Conservation (phyloP, 2,113 vertebrate genomes). For the Machaerirhynchus nigripectus region DNA sequence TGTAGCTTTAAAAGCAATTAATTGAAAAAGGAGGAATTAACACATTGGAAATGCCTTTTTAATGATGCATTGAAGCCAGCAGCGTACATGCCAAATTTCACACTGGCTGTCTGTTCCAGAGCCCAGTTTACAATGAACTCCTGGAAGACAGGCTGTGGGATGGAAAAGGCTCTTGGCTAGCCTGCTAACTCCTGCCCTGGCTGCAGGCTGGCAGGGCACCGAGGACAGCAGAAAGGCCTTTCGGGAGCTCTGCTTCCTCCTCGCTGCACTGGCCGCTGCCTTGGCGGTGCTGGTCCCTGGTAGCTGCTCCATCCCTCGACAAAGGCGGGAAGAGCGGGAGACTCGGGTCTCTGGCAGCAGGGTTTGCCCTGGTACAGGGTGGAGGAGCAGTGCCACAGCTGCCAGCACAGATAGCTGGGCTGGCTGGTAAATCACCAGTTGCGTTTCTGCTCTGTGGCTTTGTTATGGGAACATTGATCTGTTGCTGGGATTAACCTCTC, state of each 20-base stretch:
- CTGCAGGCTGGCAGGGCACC: not conserved
- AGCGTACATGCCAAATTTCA: not conserved
- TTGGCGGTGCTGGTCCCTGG: not conserved
- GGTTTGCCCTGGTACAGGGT: accelerated
- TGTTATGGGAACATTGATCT: slow-evolving; percentile 66
- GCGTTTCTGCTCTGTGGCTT: not conserved
- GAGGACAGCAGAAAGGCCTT: not conserved
- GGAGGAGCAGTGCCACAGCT: not conserved
- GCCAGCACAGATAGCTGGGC: not conserved
- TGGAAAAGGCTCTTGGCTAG: not conserved
- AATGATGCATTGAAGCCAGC: slow-evolving; percentile 53
- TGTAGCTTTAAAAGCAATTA: slow-evolving; percentile 46
- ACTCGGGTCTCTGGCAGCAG: not conserved
- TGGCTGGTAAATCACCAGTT: not conserved
- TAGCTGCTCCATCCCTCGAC: not conserved
- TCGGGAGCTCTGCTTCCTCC: not conserved
- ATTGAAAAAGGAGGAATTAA: slow-evolving; percentile 57
- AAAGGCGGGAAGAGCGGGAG: not conserved
- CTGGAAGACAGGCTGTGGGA: slow-evolving; percentile 16
- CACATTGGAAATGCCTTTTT: slow-evolving; percentile 54
- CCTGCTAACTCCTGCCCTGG: not conserved
- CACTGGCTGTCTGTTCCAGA: slow-evolving; percentile 10
- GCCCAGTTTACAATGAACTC: not conserved
- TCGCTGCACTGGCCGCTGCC: accelerated
- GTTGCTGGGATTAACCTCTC: slow-evolving; percentile 71